Base-by-base conservation (phyloP, 2,888 invertebrate species). In the Gortyna flavago region DNA sequence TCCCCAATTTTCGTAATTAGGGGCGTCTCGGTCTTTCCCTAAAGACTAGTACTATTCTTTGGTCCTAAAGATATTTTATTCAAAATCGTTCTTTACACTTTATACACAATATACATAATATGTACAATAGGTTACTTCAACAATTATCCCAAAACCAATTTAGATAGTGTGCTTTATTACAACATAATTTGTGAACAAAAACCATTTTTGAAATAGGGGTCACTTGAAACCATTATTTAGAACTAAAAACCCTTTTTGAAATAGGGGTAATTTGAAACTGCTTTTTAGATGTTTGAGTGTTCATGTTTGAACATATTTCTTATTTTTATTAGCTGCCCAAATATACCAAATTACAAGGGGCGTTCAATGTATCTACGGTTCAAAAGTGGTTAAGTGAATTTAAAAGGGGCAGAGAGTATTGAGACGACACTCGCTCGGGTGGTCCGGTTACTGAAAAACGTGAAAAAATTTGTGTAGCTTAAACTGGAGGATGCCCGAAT, bases 31-130 rank as follows among this genome's bases (percentile, higher is more conserved):
- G 11, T 67, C 57, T 51, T 83, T 57, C 21, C 73, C 35, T 72
- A 77, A 59, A 76, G 48, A 78, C 81, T 74, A 81, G 71, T 85
- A 71, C 44, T 81, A 74, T 73, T 74, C 72, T 81, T 81, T 81
- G 78, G 83, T 78, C 83, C 84, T 85, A 85, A 71, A 74, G 38
- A 72, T 83, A 75, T 64, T 83, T 54, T 62, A 75, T 68, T 69
- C 77, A 77, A 73, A 80, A 72, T 75, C 38, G 32, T n/a, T 82
- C 68, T 74, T 61, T 85, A 85, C 71, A 82, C 48, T 81, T 80
- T 70, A 73, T 84, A 83, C 72, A 84, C 70, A 84, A 81, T 81
- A 73, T 72, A 83, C 66, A 84, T 72, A 79, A 72, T 83, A 85
- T 85, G 68, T 82, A 85, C 85, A 85, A 75, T 75, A 18, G 67